Percentiles rank a stretch among this genome's conserved stretches.
phyloP scores from a whole-genome alignment of 2,113 vertebrate species.

The Uria lomvia region DNA sequence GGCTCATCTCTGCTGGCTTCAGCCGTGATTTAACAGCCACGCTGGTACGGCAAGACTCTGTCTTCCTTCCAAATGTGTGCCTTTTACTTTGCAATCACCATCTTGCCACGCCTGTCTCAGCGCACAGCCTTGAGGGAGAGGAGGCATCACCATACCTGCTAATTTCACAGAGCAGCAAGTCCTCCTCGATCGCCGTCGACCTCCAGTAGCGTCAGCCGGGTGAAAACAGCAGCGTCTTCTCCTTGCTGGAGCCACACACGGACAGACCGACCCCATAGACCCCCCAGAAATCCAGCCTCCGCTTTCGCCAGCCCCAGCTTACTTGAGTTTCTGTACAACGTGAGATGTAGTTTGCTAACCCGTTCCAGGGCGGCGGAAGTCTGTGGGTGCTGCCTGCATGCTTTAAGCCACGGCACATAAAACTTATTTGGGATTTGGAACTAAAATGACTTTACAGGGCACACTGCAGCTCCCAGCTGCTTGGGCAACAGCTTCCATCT shows the following conservation, averaged over 20 bases:
- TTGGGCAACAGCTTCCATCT: not conserved
- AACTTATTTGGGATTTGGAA: not conserved
- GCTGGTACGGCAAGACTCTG: not conserved
- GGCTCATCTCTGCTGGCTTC: not conserved
- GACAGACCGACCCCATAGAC: not conserved
- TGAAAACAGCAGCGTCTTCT: not conserved
- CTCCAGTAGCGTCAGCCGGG: not conserved
- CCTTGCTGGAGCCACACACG: not conserved
- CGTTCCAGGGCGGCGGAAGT: not conserved
- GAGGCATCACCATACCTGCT: not conserved
- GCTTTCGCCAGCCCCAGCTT: not conserved
- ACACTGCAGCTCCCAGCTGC: not conserved
- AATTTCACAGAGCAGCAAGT: not conserved
- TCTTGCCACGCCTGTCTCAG: not conserved
- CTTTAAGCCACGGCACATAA: not conserved
- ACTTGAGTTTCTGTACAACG: not conserved
- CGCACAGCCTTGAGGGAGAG: fast-evolving
- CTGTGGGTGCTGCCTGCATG: not conserved
- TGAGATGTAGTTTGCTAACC: not conserved
- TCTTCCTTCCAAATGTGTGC: not conserved
- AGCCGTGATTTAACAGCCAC: not conserved
- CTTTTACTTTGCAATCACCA: not conserved
- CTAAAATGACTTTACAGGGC: not conserved
- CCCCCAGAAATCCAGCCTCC: not conserved
- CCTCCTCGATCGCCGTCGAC: not conserved